Evolutionary conservation across 2,888 invertebrate species (phyloP).

Genomic region (Lasioglossum calceatum): DNA sequence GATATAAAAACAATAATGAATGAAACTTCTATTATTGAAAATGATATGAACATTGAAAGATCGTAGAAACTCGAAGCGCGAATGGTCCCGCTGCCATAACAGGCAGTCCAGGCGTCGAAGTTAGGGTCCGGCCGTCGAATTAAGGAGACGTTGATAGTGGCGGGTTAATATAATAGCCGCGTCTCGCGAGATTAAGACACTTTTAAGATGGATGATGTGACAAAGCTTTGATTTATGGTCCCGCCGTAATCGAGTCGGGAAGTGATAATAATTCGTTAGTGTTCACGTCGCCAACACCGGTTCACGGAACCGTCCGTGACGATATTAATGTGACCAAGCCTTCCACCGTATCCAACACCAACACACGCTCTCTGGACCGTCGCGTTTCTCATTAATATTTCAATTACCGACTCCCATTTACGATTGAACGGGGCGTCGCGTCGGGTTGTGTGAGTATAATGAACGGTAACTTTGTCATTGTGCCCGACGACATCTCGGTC

Average conservation of each 20-base stretch:
- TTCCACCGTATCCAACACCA: conserved; percentile 50
- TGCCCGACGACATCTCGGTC: conserved; percentile 40
- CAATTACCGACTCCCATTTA: conserved; percentile 67
- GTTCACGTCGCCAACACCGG: conserved; percentile 27
- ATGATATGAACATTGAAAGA: background rate
- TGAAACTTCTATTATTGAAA: no score
- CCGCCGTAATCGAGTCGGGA: conserved; percentile 49
- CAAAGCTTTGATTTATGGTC: conserved; percentile 64
- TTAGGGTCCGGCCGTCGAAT: conserved; percentile 13
- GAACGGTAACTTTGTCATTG: conserved; percentile 47
- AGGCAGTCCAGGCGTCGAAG: background rate
- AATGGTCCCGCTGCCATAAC: background rate
- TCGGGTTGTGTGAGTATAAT: conserved; percentile 29
- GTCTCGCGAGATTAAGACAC: conserved; percentile 48
- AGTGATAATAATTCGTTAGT: conserved; percentile 65
- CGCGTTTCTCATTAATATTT: conserved; percentile 70
- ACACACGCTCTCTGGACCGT: conserved; percentile 23
- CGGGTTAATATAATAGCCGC: conserved; percentile 54
- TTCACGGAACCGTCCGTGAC: conserved; percentile 52
- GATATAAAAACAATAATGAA: no score
- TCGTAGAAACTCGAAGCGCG: background rate
- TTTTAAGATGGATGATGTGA: conserved; percentile 62
- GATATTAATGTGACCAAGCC: conserved; percentile 63
- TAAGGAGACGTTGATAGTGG: conserved; percentile 23
- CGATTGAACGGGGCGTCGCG: conserved; percentile 37